Base-by-base conservation (phyloP, 2,797 vertebrate species). In the Sarcophilus harrisii region DNA sequence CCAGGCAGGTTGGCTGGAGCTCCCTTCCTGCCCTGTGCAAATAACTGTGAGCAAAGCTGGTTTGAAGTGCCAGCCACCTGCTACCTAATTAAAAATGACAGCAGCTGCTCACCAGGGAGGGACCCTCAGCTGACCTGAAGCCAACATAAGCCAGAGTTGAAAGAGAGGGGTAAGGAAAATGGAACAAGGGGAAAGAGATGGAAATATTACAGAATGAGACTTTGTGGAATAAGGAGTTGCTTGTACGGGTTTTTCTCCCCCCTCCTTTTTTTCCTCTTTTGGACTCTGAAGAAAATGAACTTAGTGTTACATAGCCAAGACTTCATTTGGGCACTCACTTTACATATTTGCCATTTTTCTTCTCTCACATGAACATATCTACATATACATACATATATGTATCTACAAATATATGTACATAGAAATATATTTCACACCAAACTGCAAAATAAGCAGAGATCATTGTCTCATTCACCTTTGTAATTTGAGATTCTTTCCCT, bases 1-100 rank as follows among this genome's bases (percentile, higher is more conserved):
- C 38, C 94, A 90, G 73, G 62, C 73, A 54, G 95, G 91, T 95
- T 96, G 97, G 95, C 97, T 95, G 73, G 58, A 96, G 52, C 95
- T 96, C 95, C 93, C 95, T 95, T 97, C 49, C 90, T 91, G 52
- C 62, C 0, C 13, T 94, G 45, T 55, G 92, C 81, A 93, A 92
- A 95, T 59, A 45, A 59, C 93, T 90, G 12, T 91, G 92, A 90
- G 66, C 30, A 73, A 60, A 92, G 81, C 27, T 27, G 54, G 60
- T 91, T 49, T 87, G 62, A 92, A 94, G 92, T 95, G 58, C 58
- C 60, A 91, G 87, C 57, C n/a, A 27, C 95, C 45, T 24, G 60
- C 58, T 57, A 91, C 32, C 1, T 32, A 49, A 55, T 91, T 57
- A 95, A 95, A 90, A 92, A 58, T 6, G 45, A 90, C 1, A 59